Evolutionary conservation across 2,113 vertebrate genomes (phyloP).

Genomic region (Eubucco bourcierii): DNA sequence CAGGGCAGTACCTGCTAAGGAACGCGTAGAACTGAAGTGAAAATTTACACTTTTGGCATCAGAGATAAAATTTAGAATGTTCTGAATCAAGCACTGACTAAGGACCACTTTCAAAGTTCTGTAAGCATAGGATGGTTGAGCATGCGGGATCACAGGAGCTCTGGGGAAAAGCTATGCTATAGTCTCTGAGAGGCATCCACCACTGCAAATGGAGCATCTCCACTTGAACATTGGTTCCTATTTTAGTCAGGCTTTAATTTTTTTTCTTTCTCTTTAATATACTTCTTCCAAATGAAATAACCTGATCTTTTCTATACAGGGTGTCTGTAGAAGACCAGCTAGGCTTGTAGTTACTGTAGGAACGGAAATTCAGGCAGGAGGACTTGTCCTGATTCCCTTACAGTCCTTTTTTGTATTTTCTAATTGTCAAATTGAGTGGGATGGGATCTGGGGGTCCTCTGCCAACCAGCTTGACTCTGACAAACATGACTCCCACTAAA

Average conservation of each 20-base stretch:
- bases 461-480: neutral
- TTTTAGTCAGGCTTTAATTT: neutral
- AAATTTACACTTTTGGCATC: neutral
- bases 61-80: fast-evolving
- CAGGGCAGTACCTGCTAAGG: neutral
- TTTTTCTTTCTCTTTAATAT: neutral
- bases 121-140: neutral
- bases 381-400: neutral
- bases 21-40: neutral
- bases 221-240: neutral
- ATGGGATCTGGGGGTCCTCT: neutral
- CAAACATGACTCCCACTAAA: neutral
- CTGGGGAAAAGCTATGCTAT: neutral
- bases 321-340: neutral
- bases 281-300: neutral
- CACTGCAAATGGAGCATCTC: neutral
- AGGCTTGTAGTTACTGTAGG: neutral
- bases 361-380: neutral
- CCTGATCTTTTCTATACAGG: neutral
- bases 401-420: neutral
- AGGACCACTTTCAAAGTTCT: neutral
- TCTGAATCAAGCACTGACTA: neutral
- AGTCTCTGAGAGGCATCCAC: neutral
- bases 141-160: neutral
- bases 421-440: neutral